These are phyloP conservation scores for Athene cunicularia DNA, from an alignment of 2,113 vertebrate species.

Conservation along the genomic window DNA sequence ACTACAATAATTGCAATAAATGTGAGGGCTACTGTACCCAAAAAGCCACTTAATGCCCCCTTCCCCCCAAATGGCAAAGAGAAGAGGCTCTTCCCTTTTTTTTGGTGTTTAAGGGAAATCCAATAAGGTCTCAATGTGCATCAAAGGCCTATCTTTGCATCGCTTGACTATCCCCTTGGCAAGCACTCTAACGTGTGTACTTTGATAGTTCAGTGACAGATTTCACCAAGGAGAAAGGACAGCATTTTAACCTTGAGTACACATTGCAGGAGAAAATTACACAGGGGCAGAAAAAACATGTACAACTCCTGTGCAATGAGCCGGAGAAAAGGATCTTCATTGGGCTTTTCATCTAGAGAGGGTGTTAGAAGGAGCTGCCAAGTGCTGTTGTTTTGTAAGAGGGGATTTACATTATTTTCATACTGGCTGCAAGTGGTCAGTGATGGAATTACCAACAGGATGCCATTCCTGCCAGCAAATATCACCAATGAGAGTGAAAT, in stretches of 20 bases:
- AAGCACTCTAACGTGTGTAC: neutral
- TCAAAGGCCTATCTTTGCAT: slow-evolving; percentile 7
- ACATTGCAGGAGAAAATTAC: slow-evolving; percentile 25
- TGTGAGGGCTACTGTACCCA: neutral
- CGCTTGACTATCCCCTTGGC: neutral
- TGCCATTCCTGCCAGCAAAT: neutral
- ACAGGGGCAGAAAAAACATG: neutral
- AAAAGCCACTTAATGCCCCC: neutral
- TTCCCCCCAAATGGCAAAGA: neutral
- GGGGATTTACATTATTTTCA: neutral
- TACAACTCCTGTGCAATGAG: slow-evolving; percentile 23
- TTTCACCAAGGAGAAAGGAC: slow-evolving; percentile 16
- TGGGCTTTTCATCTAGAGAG: neutral
- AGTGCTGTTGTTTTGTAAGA: neutral
- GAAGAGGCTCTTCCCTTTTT: neutral
- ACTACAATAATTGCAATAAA: slow-evolving; percentile 18
- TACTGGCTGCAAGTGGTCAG: neutral
- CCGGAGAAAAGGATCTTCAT: neutral
- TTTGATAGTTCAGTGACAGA: slow-evolving; percentile 51
- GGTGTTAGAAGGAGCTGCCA: neutral
- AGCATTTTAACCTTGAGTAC: slow-evolving; percentile 42
- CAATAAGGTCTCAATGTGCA: neutral
- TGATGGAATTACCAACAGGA: neutral
- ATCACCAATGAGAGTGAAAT: neutral
- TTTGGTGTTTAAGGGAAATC: neutral